Percentiles rank a stretch among this genome's conserved stretches.
phyloP scores from a whole-genome alignment of 2,888 invertebrate species.

The Harpalus rubripes region DNA sequence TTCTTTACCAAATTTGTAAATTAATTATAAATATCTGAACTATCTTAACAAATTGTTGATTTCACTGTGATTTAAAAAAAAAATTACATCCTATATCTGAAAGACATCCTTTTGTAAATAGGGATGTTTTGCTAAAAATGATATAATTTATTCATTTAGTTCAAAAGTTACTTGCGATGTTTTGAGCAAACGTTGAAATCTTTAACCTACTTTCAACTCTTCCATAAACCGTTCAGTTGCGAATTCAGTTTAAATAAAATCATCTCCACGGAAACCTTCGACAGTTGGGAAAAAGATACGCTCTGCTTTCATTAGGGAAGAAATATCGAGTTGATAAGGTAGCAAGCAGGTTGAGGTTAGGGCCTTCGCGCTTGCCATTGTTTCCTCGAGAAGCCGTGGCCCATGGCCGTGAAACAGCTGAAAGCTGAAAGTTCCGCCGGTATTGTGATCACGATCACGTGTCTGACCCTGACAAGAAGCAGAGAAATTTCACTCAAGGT shows the following conservation, averaged over 20 bases:
- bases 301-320: constrained; percentile 11
- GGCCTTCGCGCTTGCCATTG: background rate
- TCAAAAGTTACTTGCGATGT: too few species aligned
- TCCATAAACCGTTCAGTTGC: background rate
- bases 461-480: background rate
- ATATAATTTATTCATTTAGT: too few species aligned
- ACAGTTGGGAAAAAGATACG: constrained; percentile 18
- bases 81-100: too few species aligned
- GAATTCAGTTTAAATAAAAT: background rate
- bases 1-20: too few species aligned
- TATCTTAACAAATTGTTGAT: too few species aligned
- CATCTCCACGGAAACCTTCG: background rate
- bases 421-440: constrained; percentile 1
- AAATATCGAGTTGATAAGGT: constrained; percentile 35
- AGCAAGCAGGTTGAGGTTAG: background rate
- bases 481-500: background rate
- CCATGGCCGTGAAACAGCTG: constrained; percentile 32
- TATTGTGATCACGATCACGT: constrained; percentile 20
- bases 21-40: too few species aligned
- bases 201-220: background rate
- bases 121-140: too few species aligned
- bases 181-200: background rate
- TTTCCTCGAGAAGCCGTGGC: constrained; percentile 6
- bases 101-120: too few species aligned
- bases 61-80: too few species aligned